Evolutionary conservation across 2,797 vertebrate species (phyloP).

Genomic region (Otus scops): DNA sequence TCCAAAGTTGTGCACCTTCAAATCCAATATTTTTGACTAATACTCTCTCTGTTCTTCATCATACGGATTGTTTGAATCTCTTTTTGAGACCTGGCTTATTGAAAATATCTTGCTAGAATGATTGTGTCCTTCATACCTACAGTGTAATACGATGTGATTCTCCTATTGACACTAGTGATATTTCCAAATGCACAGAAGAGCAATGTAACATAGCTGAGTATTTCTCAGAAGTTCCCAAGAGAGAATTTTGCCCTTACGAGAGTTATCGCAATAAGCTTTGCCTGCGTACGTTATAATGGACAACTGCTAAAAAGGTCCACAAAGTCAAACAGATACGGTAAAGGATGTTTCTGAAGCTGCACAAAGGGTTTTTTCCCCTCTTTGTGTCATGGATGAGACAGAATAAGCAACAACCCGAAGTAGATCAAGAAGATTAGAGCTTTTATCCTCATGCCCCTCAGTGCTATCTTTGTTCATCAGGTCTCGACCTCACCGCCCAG

Average conservation of each 20-base stretch:
- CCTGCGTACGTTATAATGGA: not conserved
- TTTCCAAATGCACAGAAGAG: not conserved
- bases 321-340: not conserved
- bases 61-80: not conserved
- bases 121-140: not conserved
- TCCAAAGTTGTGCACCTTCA: not conserved
- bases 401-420: not conserved
- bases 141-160: not conserved
- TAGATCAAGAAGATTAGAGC: not conserved
- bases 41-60: not conserved
- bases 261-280: not conserved
- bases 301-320: not conserved
- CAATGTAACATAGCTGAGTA: not conserved
- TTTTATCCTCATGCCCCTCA: not conserved
- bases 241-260: not conserved
- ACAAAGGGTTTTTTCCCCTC: not conserved
- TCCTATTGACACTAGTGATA: not conserved
- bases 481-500: not conserved
- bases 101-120: not conserved
- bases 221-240: not conserved
- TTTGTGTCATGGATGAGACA: not conserved
- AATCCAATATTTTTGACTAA: conserved; percentile 33
- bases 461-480: not conserved
- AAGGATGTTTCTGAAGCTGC: not conserved
- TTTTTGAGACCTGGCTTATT: not conserved